Conservation (phyloP, 2,888 invertebrate genomes). For the Odontocolon sp. region DNA sequence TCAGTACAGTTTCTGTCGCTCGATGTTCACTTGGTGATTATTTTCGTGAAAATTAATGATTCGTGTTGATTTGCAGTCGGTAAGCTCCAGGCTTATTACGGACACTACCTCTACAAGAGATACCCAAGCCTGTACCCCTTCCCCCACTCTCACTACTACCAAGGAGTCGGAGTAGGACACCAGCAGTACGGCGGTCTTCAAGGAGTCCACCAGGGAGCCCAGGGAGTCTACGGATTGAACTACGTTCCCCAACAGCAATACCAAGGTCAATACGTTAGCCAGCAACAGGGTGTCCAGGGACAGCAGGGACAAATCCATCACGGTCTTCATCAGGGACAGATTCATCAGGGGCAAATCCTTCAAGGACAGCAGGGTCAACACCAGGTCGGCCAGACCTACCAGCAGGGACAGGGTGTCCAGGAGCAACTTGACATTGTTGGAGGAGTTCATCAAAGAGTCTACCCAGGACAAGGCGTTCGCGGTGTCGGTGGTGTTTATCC, state of each 20-base stretch:
- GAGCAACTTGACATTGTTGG: neutral
- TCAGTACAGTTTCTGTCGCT: slow-evolving; percentile 17
- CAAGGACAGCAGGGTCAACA: slow-evolving; percentile 45
- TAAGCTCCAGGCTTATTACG: slow-evolving; percentile 67
- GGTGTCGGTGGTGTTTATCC: slow-evolving; percentile 29
- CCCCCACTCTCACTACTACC: slow-evolving; percentile 54
- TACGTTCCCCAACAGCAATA: slow-evolving; percentile 30
- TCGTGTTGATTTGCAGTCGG: slow-evolving; percentile 58
- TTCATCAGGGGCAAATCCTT: slow-evolving; percentile 16
- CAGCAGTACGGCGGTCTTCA: slow-evolving; percentile 55
- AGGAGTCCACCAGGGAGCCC: slow-evolving; percentile 7
- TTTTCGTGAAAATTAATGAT: neutral
- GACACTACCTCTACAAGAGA: slow-evolving; percentile 69
- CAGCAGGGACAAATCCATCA: slow-evolving; percentile 44
- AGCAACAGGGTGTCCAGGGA: slow-evolving; percentile 42
- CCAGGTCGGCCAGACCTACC: slow-evolving; percentile 26
- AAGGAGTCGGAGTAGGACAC: slow-evolving; percentile 53
- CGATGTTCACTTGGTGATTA: too few species aligned
- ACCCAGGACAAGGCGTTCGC: slow-evolving; percentile 36
- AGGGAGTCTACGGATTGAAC: slow-evolving; percentile 26
- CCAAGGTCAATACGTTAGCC: neutral
- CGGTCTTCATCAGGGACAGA: slow-evolving; percentile 1
- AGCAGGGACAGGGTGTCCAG: slow-evolving; percentile 15
- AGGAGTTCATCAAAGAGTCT: slow-evolving; percentile 14
- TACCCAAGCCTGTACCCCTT: slow-evolving; percentile 63